phyloP scores from a whole-genome alignment of 2,113 vertebrate species.

The Poecile atricapillus region DNA sequence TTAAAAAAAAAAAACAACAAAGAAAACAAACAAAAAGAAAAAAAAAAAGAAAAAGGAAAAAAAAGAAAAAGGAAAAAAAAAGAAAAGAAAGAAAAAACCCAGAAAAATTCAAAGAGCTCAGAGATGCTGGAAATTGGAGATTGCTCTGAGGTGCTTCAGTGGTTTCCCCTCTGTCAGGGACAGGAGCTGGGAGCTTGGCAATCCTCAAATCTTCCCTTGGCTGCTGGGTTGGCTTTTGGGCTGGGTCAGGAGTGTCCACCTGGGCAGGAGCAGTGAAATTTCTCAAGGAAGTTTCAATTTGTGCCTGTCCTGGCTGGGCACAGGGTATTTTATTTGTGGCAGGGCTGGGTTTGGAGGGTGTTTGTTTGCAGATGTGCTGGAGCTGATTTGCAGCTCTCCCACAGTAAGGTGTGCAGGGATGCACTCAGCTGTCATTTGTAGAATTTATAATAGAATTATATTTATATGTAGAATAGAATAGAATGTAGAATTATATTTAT shows the following conservation, averaged over 20 bases:
- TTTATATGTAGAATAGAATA: too few relatives aligned
- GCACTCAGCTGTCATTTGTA: background rate
- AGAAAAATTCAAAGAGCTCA: background rate
- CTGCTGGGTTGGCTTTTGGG: background rate
- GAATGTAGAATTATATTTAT: too few relatives aligned
- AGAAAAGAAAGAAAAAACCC: background rate
- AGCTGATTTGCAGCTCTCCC: background rate
- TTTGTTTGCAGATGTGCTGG: background rate
- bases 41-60: too few relatives aligned
- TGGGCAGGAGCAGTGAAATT: background rate
- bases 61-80: too few relatives aligned
- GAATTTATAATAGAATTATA: background rate
- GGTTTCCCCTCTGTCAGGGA: background rate
- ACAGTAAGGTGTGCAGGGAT: background rate
- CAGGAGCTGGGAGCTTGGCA: rapidly evolving
- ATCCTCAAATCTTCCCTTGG: too few relatives aligned
- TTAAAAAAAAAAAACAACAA: background rate
- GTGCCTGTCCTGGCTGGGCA: rapidly evolving
- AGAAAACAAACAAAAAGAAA: rapidly evolving
- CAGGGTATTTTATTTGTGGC: rapidly evolving
- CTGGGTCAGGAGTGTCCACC: background rate
- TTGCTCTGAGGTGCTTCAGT: background rate
- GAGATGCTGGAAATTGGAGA: background rate
- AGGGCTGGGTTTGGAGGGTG: background rate
- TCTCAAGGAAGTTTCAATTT: background rate